Base-by-base conservation (phyloP, 2,797 vertebrate species). In the Falco cherrug region DNA sequence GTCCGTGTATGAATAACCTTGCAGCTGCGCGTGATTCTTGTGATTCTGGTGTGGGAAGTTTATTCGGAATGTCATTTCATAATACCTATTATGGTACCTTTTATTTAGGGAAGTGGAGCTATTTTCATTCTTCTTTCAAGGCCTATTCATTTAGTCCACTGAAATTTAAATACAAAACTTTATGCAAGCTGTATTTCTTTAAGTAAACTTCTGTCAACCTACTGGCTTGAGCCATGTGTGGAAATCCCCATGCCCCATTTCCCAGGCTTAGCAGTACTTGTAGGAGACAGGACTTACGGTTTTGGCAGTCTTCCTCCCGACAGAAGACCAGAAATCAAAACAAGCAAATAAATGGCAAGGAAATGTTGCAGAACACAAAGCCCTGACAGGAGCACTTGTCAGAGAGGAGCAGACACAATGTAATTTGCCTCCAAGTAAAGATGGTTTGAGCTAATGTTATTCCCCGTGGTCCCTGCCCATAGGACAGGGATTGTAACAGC, bases 281-380 rank as follows among this genome's bases (percentile, higher is more conserved):
- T 22, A 94, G 86, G 93, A 90, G 95, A 94, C 95, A 75, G 89
- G 80, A 84, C 87, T 92, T 96, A 74, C 1, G 59, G 91, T 94
- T 94, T 97, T 95, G 95, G 97, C 96, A 94, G 80, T 63, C 91
- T 90, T 97, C 91, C 87, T 90, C 10, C 4, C 6, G 29, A 63
- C 95, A 80, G 71, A 87, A 93, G 96, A 97, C 91, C 70, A 95
- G 96, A 95, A 97, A 96, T 95, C 96, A 89, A 95, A 97, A 89
- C 67, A 88, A 95, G 63, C 84, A 96, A 97, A 93, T 96, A 97
- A 97, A 94, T 45, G 87, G 95, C 89, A 94, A 83, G 96, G 91
- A 95, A 87, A 94, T 13, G 31, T 94, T 94, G 89, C 73, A 97
- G 97, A 96, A 97, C 16, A 86, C 84, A 92, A 95, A 97, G 92